A percentile compares a stretch with the other conserved stretches of the same genome.
These are phyloP conservation scores for Pseudomyrmex concolor DNA, from an alignment of 1,140 invertebrate genomes.

Conservation along the genomic window DNA sequence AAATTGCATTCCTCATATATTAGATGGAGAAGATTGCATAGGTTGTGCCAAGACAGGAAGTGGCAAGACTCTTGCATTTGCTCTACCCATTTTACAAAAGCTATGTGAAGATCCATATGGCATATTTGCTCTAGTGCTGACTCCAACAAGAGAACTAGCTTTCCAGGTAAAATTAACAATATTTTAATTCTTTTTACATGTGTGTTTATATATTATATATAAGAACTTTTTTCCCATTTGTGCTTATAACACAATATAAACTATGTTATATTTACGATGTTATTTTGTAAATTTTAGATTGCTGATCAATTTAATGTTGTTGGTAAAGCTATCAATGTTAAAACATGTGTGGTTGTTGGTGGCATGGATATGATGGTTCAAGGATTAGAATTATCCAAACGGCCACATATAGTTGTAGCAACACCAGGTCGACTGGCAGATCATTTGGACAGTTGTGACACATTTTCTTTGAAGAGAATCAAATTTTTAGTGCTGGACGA, in stretches of 20 bases:
- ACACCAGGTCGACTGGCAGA: slow-evolving; percentile 96
- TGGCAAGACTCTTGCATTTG: slow-evolving; percentile 99
- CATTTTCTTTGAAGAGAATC: slow-evolving; percentile 92
- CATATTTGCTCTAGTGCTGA: slow-evolving; percentile 97
- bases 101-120: slow-evolving; percentile 96
- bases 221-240: background rate
- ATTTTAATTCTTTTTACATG: background rate
- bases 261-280: background rate
- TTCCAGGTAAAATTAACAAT: slow-evolving; percentile 87
- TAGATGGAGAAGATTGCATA: slow-evolving; percentile 95
- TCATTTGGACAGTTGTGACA: slow-evolving; percentile 93
- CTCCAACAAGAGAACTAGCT: slow-evolving; percentile 98
- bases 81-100: slow-evolving; percentile 96
- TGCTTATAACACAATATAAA: background rate
- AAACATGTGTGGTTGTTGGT: slow-evolving; percentile 94
- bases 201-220: background rate
- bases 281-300: slow-evolving; percentile 87
- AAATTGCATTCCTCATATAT: slow-evolving; percentile 92
- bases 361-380: slow-evolving; percentile 97
- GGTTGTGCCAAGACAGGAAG: slow-evolving; percentile 98
- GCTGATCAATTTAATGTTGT: slow-evolving; percentile 96
- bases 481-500: slow-evolving; percentile 96
- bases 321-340: slow-evolving; percentile 93
- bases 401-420: slow-evolving; percentile 97
- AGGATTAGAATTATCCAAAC: slow-evolving; percentile 92